Conservation (phyloP, 2,113 vertebrate genomes). For the Malurus elegans region DNA sequence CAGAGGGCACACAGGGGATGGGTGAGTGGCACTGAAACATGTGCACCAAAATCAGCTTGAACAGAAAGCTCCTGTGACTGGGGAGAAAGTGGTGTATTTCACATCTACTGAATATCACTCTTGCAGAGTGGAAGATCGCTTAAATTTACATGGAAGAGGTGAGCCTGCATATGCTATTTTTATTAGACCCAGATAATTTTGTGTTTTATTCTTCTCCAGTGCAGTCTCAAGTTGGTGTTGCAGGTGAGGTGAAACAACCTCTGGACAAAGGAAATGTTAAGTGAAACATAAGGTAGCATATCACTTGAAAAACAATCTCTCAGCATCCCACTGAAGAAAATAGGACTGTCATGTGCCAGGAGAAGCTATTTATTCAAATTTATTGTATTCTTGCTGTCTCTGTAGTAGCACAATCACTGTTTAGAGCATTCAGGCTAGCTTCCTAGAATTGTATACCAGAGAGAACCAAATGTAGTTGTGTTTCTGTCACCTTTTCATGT, state of each 20-base stretch:
- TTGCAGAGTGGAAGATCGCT: not conserved
- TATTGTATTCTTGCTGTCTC: not conserved
- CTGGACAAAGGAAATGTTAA: not conserved
- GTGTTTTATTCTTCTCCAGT: not conserved
- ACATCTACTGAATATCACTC: not conserved
- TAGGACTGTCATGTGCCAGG: not conserved
- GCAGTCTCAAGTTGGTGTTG: not conserved
- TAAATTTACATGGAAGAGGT: not conserved
- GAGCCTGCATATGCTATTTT: not conserved
- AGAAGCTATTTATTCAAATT: not conserved
- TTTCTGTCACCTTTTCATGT: not conserved
- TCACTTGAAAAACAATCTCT: not conserved
- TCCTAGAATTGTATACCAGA: not conserved
- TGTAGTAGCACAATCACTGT: not conserved
- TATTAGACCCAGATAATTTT: not conserved
- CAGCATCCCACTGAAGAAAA: not conserved
- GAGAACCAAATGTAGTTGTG: not conserved
- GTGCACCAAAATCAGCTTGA: not conserved
- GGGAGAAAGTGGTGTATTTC: not conserved
- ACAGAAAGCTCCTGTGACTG: not conserved
- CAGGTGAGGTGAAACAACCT: not conserved
- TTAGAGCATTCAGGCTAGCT: not conserved
- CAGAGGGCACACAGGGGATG: not conserved
- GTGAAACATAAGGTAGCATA: not conserved
- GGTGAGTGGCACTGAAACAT: not conserved